Percentiles rank a stretch among this genome's conserved stretches.
Conservation (phyloP, 2,797 vertebrate species). For the Malacoraja senta region DNA sequence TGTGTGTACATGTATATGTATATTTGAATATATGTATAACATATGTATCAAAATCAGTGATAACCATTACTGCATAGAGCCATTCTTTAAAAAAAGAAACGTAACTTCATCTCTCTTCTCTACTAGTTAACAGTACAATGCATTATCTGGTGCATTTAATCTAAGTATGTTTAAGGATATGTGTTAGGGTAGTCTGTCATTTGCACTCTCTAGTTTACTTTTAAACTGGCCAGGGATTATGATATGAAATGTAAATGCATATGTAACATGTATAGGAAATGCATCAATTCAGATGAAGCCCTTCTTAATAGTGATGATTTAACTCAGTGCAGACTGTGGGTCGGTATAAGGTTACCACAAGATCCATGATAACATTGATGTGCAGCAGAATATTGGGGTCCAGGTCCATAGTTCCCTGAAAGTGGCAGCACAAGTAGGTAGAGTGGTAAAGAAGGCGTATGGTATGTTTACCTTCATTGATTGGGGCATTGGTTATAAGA, state of each 20-base stretch:
- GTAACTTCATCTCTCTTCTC: neutral
- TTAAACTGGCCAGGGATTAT: neutral
- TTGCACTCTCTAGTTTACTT: neutral
- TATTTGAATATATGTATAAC: too few relatives aligned
- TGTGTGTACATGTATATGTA: neutral
- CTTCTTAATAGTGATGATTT: neutral
- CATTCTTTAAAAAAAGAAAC: neutral
- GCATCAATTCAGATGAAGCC: neutral
- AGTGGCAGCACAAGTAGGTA: too few relatives aligned
- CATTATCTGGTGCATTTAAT: neutral
- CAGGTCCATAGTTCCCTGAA: too few relatives aligned
- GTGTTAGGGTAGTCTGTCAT: neutral
- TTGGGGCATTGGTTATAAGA: too few relatives aligned
- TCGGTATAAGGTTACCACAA: too few relatives aligned
- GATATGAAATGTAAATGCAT: neutral
- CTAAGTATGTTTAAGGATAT: neutral
- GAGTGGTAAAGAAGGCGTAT: too few relatives aligned
- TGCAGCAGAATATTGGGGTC: too few relatives aligned
- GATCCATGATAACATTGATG: too few relatives aligned
- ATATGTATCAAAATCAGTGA: neutral
- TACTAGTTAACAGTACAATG: neutral
- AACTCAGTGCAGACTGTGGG: neutral
- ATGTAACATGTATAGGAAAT: neutral
- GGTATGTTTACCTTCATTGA: too few relatives aligned
- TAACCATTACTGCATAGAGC: neutral